These are phyloP conservation scores for Cynopterus brachyotis DNA, from an alignment of 2,113 vertebrate genomes.

Conservation along the genomic window DNA sequence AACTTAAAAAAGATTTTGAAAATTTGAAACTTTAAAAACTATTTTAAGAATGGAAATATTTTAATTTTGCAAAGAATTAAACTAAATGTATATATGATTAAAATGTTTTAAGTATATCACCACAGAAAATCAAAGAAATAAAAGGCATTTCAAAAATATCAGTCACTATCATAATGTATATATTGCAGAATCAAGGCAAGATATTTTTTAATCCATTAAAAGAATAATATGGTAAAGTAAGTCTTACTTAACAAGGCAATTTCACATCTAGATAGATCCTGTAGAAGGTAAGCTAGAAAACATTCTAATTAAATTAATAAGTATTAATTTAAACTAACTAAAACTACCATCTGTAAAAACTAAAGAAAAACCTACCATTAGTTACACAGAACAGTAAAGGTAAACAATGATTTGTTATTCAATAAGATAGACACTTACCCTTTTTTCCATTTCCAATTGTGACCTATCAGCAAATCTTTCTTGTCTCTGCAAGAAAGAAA, in stretches of 20 bases:
- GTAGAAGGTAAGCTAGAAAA: slow-evolving; percentile 39
- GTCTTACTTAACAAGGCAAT: slow-evolving; percentile 11
- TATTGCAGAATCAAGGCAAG: background rate
- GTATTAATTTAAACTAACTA: slow-evolving; percentile 17
- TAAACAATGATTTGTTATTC: background rate
- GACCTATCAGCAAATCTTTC: slow-evolving; percentile 98
- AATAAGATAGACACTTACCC: slow-evolving; percentile 88
- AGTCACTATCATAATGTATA: background rate
- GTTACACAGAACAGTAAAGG: slow-evolving; percentile 19
- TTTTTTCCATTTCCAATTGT: slow-evolving; percentile 99
- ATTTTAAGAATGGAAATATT: slow-evolving; percentile 22
- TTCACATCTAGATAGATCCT: background rate
- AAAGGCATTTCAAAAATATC: slow-evolving; percentile 18
- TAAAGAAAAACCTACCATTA: background rate
- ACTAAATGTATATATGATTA: background rate
- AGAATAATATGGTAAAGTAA: slow-evolving; percentile 3
- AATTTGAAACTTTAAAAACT: background rate
- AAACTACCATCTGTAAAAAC: background rate
- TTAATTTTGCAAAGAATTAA: slow-evolving; percentile 16
- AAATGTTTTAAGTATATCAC: slow-evolving; percentile 2
- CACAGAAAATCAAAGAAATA: slow-evolving; percentile 5
- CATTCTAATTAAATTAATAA: background rate
- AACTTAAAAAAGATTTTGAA: slow-evolving; percentile 15
- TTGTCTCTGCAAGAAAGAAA: slow-evolving; percentile 93
- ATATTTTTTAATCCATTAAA: background rate